Evolutionary conservation across 1,140 invertebrate genomes (phyloP), one percentile per base, ranked within the genome.

Genomic region (Nixonia krombeini): DNA sequence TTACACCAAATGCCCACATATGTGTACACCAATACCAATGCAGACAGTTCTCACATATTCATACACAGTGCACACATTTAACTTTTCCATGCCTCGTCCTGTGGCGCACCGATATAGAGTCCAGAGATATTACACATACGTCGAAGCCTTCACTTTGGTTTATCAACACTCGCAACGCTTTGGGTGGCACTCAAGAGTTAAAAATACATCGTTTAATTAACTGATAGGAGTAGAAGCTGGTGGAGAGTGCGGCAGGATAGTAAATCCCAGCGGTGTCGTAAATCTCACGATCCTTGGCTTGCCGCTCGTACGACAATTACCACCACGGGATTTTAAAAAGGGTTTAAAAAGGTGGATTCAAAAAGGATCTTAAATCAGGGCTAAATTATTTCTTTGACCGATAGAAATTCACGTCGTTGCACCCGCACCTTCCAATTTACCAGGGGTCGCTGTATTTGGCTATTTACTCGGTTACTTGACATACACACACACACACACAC

Each of bases 271-370:
- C 23, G 15, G 47, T 40, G 33, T 29, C 47, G 15, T 41, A 17
- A 29, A 41, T 38, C 26, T 25, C 25, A 7, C 10, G 15, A 38
- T 17, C 35, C 33, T 40, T 29, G 47, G 16, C 23, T 37, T 37
- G 6, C 31, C 13, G 10, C 2, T 35, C 10, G 35, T 26, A 38
- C 15, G 15, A 15, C 47, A 51, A 51, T 40, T 51, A 41, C 35
- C 37, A n/a, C n/a, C 21, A 9, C 7, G 23, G 47, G 33, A 51
- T 51, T 51, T 28, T 2, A 41, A 25, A 49, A 35, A 51, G 18
- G 16, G 17, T 28, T 2, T 29, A 25, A 49, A 35, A 51, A 29
- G 16, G 17, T 26, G 18, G 33, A 29, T 17, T 37, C 21, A 38
- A 23, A 38, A 38, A 17, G 1, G 35, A 38, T 7, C 16, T 38